phyloP scores from a whole-genome alignment of 1,140 invertebrate species.

The Megalonaias nervosa region DNA sequence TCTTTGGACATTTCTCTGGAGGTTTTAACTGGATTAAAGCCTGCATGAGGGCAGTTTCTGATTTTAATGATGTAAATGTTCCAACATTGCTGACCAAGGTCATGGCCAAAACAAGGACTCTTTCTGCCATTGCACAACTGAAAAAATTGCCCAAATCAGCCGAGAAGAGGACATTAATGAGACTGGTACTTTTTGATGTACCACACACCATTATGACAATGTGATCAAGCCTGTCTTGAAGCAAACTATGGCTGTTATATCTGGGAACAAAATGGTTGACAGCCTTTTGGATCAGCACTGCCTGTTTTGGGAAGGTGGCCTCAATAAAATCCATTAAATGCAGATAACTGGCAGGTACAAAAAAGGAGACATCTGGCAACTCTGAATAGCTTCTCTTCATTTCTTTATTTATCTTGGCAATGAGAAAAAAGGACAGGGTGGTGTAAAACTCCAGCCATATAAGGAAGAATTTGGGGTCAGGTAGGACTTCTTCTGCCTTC shows the following conservation, averaged over 20 bases:
- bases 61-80: conserved; percentile 25
- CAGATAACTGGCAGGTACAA: conserved; percentile 44
- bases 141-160: too few relatives aligned
- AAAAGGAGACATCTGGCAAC: conserved; percentile 31
- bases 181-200: too few relatives aligned
- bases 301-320: conserved; percentile 15
- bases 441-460: conserved; percentile 55
- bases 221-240: too few relatives aligned
- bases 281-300: conserved; percentile 27
- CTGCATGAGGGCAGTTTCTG: conserved; percentile 39
- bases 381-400: not conserved
- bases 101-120: conserved; percentile 42
- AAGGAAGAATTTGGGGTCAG: conserved; percentile 36
- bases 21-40: conserved; percentile 32
- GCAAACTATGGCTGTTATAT: too few relatives aligned
- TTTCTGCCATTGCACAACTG: conserved; percentile 39
- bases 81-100: conserved; percentile 50
- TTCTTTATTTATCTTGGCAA: conserved; percentile 37
- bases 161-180: too few relatives aligned
- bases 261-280: conserved; percentile 22
- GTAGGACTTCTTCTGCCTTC: conserved; percentile 33
- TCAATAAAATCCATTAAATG: conserved; percentile 16
- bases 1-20: conserved; percentile 15
- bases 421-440: conserved; percentile 39
- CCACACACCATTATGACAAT: too few relatives aligned